Conservation (phyloP, 2,113 vertebrate species). For the Gadus chalcogrammus region DNA sequence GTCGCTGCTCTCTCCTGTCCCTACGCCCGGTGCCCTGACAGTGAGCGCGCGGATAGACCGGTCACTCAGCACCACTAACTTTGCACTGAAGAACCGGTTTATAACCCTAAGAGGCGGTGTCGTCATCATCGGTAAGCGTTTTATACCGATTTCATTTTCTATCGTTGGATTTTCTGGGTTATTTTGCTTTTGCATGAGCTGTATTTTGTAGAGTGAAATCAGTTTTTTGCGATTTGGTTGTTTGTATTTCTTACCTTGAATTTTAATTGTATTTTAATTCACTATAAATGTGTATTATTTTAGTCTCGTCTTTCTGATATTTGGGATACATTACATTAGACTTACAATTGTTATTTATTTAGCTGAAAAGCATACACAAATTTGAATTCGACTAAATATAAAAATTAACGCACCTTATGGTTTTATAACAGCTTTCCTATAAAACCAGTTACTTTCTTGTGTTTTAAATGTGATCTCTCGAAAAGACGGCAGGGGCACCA, state of each 20-base stretch:
- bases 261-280: not conserved
- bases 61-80: constrained; percentile 16
- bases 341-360: no score
- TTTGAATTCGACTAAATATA: no score
- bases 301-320: not conserved
- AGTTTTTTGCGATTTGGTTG: not conserved
- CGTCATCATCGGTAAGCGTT: not conserved
- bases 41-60: constrained; percentile 53
- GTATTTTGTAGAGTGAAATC: not conserved
- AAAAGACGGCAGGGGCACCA: no score
- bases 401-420: no score
- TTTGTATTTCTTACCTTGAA: not conserved
- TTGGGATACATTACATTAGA: no score
- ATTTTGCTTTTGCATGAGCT: no score
- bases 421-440: no score
- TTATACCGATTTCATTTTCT: not conserved
- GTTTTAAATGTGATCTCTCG: no score
- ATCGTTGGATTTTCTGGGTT: not conserved
- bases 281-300: not conserved
- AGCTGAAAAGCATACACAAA: no score
- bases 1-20: constrained; percentile 64
- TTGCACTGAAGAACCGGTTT: not conserved
- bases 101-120: not conserved
- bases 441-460: no score
- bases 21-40: constrained; percentile 61